Evolutionary conservation across 2,113 vertebrate species (phyloP).

Genomic region (Protobothrops mucrosquamatus): DNA sequence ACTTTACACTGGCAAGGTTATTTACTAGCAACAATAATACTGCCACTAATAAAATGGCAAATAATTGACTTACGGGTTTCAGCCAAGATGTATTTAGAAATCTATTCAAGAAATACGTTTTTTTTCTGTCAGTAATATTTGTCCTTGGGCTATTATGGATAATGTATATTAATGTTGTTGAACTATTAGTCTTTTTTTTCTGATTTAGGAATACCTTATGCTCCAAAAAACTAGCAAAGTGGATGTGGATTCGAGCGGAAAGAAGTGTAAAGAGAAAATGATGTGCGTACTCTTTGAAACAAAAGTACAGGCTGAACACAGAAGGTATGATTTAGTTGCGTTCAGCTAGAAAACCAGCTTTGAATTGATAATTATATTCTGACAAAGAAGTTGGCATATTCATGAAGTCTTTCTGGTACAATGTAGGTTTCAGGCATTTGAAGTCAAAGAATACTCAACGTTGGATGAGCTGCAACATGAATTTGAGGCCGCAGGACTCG

Average conservation of each 20-base stretch:
- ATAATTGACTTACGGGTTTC: background rate
- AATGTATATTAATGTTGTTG: conserved; percentile 41
- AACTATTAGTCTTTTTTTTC: background rate
- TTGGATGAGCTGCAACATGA: conserved; percentile 75
- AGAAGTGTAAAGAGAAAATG: conserved; percentile 93
- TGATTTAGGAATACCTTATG: conserved; percentile 80
- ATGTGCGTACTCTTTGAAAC: conserved; percentile 83
- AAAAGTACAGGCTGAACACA: conserved; percentile 66
- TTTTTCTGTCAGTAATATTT: conserved; percentile 10
- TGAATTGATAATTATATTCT: conserved; percentile 68
- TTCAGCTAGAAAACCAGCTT: conserved; percentile 65
- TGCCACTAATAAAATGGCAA: background rate
- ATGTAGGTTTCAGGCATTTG: conserved; percentile 77
- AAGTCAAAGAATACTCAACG: conserved; percentile 79
- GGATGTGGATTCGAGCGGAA: conserved; percentile 90
- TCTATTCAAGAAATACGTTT: background rate
- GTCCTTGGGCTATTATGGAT: conserved; percentile 15
- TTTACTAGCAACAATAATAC: background rate
- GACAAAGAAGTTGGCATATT: conserved; percentile 65
- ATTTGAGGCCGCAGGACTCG: conserved; percentile 75
- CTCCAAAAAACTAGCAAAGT: conserved; percentile 88
- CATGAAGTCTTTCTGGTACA: conserved; percentile 60
- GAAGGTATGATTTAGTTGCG: conserved; percentile 77
- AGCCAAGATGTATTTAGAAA: background rate
- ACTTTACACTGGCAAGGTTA: background rate